Evolutionary conservation across 2,797 vertebrate genomes (phyloP).

Genomic region (Catharus ustulatus): DNA sequence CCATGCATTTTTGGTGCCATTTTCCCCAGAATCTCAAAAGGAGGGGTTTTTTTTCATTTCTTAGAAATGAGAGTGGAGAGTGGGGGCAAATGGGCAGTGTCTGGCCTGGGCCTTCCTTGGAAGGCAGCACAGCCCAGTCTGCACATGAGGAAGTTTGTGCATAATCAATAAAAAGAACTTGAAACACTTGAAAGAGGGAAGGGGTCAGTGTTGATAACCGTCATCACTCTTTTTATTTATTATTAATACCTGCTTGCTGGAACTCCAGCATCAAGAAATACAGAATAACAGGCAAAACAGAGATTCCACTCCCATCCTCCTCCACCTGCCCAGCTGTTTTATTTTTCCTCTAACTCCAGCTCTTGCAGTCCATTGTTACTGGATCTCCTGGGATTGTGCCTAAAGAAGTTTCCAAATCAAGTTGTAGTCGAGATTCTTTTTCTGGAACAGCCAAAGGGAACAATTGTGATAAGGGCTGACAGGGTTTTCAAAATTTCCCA

Average conservation of each 20-base stretch:
- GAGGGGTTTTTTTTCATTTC: neutral
- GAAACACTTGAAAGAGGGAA: conserved; percentile 55
- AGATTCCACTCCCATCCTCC: neutral
- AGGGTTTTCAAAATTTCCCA: neutral
- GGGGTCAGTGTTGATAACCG: conserved; percentile 43
- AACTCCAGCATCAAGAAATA: conserved; percentile 9
- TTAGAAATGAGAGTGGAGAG: neutral
- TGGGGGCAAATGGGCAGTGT: neutral
- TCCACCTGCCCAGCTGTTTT: neutral
- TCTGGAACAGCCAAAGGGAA: neutral
- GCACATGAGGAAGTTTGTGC: neutral
- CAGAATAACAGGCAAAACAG: neutral
- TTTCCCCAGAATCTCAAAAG: neutral
- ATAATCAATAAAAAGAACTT: conserved; percentile 55
- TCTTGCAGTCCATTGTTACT: neutral
- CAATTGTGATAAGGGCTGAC: neutral
- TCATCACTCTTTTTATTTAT: conserved; percentile 68
- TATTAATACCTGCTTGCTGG: conserved; percentile 58
- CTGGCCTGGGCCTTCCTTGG: neutral
- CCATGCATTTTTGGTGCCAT: neutral
- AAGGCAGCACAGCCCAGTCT: neutral
- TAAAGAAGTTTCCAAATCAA: neutral
- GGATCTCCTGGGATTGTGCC: neutral
- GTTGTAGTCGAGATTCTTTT: neutral
- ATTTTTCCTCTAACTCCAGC: neutral